Evolutionary conservation across 2,888 invertebrate species (phyloP).

Genomic region (Piscicola geometra): DNA sequence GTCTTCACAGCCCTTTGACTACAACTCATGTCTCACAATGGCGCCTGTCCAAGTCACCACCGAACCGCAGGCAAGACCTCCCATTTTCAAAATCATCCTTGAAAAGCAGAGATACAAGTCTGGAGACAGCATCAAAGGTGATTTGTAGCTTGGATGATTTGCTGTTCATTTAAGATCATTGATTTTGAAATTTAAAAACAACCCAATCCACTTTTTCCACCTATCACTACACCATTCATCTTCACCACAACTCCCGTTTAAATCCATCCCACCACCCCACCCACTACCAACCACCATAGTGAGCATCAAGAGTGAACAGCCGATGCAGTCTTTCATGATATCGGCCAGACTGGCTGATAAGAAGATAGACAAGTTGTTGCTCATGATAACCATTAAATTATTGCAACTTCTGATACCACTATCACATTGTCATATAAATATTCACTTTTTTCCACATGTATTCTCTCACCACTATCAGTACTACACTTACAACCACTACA

Average conservation of each 20-base stretch:
- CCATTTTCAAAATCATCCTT: conserved; percentile 35
- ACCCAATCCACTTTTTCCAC: no score
- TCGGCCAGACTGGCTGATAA: conserved; percentile 39
- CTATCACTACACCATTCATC: not conserved
- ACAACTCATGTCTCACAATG: conserved; percentile 32
- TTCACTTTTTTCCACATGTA: no score
- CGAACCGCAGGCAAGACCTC: conserved; percentile 28
- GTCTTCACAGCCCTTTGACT: not conserved
- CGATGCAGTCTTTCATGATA: conserved; percentile 40
- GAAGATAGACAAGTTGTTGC: not conserved
- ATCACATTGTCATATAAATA: no score
- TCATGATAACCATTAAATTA: no score
- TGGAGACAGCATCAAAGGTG: conserved; percentile 35
- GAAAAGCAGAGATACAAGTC: conserved; percentile 28
- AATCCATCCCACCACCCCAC: not conserved
- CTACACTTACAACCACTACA: not conserved
- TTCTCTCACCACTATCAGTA: no score
- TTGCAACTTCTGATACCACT: no score
- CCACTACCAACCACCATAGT: conserved; percentile 37
- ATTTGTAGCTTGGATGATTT: no score
- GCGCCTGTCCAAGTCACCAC: conserved; percentile 21
- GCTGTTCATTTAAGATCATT: no score
- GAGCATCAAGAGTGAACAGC: conserved; percentile 10
- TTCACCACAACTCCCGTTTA: not conserved
- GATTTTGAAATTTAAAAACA: no score